Percentiles rank a stretch among this genome's conserved stretches.
These are phyloP conservation scores for Corapipo altera DNA, from an alignment of 2,113 vertebrate genomes.

Conservation along the genomic window DNA sequence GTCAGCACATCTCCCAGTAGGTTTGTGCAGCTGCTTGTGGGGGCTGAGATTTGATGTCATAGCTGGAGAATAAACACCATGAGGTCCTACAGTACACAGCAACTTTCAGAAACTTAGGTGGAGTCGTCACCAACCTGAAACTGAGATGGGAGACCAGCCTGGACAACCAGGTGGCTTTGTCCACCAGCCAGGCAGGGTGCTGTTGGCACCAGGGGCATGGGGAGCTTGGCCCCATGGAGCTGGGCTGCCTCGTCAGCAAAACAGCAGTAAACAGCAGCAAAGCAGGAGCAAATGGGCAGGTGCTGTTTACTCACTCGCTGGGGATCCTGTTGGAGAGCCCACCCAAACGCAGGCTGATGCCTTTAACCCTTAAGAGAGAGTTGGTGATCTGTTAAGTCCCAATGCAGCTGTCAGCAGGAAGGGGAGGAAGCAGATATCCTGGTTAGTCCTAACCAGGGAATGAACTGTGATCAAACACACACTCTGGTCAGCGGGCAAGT, in stretches of 20 bases:
- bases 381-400: background rate
- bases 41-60: background rate
- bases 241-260: background rate
- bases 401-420: background rate
- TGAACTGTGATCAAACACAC: no score
- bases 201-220: rapidly evolving
- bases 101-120: background rate
- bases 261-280: background rate
- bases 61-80: background rate
- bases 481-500: background rate
- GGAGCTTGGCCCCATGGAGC: background rate
- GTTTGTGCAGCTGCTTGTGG: background rate
- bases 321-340: background rate
- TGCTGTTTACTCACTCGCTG: no score
- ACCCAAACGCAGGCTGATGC: background rate
- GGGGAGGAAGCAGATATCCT: no score
- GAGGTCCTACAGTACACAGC: background rate
- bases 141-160: background rate
- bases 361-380: background rate
- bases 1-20: background rate
- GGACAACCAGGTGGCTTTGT: background rate
- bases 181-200: background rate
- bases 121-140: background rate
- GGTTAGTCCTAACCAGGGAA: background rate
- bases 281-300: background rate